Percentiles rank a stretch among this genome's conserved stretches.
These are phyloP conservation scores for Alloplasta piceator DNA, from an alignment of 2,888 invertebrate species.

Conservation along the genomic window DNA sequence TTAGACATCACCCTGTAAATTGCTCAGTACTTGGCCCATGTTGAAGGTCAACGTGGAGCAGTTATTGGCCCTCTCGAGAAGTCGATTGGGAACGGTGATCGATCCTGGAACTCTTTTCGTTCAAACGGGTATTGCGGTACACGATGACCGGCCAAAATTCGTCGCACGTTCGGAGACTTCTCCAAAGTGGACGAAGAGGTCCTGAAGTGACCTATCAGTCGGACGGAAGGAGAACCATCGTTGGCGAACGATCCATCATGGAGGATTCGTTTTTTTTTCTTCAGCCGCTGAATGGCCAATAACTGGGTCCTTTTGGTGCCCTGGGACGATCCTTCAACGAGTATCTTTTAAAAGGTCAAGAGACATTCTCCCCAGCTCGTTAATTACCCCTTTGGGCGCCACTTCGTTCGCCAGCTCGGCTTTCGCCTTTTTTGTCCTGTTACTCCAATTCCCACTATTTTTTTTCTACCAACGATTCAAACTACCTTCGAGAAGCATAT, in stretches of 20 bases:
- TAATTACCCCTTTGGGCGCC: constrained; percentile 75
- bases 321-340: constrained; percentile 74
- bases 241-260: no score
- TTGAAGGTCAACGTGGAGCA: not conserved
- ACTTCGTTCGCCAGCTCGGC: constrained; percentile 60
- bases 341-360: constrained; percentile 72
- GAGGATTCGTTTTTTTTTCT: no score
- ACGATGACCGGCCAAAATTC: not conserved
- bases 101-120: not conserved
- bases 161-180: no score
- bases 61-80: not conserved
- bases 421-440: constrained; percentile 28
- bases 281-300: not conserved
- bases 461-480: constrained; percentile 31
- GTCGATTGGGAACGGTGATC: not conserved
- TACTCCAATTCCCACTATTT: not conserved
- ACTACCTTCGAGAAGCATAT: constrained; percentile 14
- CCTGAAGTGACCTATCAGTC: no score
- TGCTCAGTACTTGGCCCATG: not conserved
- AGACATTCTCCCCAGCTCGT: constrained; percentile 74
- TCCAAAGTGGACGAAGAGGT: no score
- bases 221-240: no score
- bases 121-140: not conserved
- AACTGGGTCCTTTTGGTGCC: constrained; percentile 3
- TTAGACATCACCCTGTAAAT: not conserved